Conservation (phyloP, 2,797 vertebrate genomes). For the Yasuhikotakia modesta region DNA sequence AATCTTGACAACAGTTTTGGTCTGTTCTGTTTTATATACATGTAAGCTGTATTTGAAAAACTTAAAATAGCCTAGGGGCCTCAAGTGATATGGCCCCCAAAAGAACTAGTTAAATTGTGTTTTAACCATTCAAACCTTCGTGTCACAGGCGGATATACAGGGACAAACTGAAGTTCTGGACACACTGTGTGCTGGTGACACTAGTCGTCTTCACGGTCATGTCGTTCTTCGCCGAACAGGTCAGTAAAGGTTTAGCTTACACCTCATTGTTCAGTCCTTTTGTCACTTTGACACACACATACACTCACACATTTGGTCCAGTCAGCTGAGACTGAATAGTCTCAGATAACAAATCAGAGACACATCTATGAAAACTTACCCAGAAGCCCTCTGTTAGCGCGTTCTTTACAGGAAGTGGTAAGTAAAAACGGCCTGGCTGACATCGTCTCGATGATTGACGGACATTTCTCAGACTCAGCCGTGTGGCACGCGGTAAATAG, state of each 20-base stretch:
- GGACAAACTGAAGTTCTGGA: slow-evolving; percentile 99
- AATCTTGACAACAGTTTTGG: neutral
- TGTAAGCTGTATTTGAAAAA: too few species aligned
- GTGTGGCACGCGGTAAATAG: slow-evolving; percentile 8
- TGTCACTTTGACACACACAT: slow-evolving; percentile 11
- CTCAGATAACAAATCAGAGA: neutral
- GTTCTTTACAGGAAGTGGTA: slow-evolving; percentile 14
- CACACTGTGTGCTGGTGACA: slow-evolving; percentile 92
- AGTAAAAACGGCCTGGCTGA: neutral
- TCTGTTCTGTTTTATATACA: too few species aligned
- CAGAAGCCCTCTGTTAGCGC: neutral
- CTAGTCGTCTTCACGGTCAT: slow-evolving; percentile 93
- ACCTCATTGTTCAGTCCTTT: neutral
- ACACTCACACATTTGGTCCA: neutral
- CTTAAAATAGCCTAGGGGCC: too few species aligned
- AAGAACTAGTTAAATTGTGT: neutral
- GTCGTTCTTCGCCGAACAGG: slow-evolving; percentile 99
- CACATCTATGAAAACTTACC: slow-evolving; percentile 10
- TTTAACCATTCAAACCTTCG: neutral
- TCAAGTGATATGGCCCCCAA: too few species aligned
- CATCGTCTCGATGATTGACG: slow-evolving; percentile 52
- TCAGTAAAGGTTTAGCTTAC: slow-evolving; percentile 66
- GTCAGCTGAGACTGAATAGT: neutral
- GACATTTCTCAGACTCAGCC: slow-evolving; percentile 14
- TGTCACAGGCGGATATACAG: slow-evolving; percentile 88